A percentile compares a stretch with the other conserved stretches of the same genome.
Evolutionary conservation across 2,797 vertebrate species (phyloP).

Genomic region (Coreius guichenoti): DNA sequence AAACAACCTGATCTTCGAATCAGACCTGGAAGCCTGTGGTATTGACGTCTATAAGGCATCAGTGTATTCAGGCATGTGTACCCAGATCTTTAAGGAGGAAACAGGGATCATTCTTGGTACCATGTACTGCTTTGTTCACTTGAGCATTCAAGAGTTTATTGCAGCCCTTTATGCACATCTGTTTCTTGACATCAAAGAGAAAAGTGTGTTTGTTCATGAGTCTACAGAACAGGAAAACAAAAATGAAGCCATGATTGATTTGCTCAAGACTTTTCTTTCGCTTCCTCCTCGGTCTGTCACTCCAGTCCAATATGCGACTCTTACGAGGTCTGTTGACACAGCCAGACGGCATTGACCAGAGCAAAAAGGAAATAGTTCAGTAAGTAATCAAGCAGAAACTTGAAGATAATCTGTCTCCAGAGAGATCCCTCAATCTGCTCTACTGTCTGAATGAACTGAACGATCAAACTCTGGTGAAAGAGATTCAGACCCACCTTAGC

Average conservation of each 20-base stretch:
- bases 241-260: not conserved
- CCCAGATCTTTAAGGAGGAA: not conserved
- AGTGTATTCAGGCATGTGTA: not conserved
- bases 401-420: not conserved
- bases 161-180: too few relatives aligned
- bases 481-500: too few relatives aligned
- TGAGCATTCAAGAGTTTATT: too few relatives aligned
- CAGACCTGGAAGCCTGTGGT: not conserved
- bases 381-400: constrained; percentile 22
- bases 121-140: too few relatives aligned
- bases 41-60: not conserved
- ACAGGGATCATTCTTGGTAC: not conserved
- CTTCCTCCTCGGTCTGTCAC: not conserved
- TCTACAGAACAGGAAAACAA: not conserved
- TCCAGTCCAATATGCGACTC: not conserved
- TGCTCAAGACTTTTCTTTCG: not conserved
- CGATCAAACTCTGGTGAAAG: not conserved
- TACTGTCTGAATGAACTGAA: constrained; percentile 14
- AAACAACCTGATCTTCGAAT: not conserved
- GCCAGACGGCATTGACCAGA: not conserved
- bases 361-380: not conserved
- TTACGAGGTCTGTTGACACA: not conserved
- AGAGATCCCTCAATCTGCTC: constrained; percentile 9
- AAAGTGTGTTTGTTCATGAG: too few relatives aligned
- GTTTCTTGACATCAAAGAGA: too few relatives aligned